Conservation (phyloP, 2,113 vertebrate genomes). For the Dromas ardeola region DNA sequence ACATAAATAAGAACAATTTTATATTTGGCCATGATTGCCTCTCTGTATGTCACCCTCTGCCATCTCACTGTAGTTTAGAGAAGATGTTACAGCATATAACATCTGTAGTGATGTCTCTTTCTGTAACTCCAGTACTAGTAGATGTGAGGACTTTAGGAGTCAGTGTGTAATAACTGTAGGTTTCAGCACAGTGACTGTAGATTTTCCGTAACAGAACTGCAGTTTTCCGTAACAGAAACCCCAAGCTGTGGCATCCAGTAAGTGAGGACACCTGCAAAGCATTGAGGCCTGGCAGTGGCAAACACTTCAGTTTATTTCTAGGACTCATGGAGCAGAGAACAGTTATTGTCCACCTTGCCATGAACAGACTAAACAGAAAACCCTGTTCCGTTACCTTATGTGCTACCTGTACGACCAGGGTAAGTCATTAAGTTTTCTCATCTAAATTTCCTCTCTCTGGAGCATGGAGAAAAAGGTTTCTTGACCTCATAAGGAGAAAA, state of each 20-base stretch:
- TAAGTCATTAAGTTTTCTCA: not conserved
- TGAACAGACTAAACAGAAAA: not conserved
- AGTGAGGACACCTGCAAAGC: not conserved
- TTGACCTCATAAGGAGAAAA: not conserved
- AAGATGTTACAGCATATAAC: not conserved
- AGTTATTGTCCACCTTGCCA: not conserved
- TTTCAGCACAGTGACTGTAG: not conserved
- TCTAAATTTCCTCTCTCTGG: not conserved
- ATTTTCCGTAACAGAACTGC: not conserved
- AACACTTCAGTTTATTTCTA: not conserved
- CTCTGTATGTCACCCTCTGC: not conserved
- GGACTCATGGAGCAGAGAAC: not conserved
- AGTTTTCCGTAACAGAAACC: not conserved
- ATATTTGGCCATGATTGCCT: not conserved
- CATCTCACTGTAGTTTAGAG: not conserved
- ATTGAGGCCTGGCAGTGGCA: not conserved
- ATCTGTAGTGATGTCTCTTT: not conserved
- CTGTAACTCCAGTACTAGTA: not conserved
- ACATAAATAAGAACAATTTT: not conserved
- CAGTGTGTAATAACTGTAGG: not conserved
- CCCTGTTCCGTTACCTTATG: accelerated
- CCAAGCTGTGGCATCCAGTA: not conserved
- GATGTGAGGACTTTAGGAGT: not conserved
- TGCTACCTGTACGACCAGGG: not conserved
- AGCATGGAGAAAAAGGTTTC: not conserved